A percentile compares a stretch with the other conserved stretches of the same genome.
phyloP scores from a whole-genome alignment of 2,113 vertebrate genomes.

The Morone chrysops region DNA sequence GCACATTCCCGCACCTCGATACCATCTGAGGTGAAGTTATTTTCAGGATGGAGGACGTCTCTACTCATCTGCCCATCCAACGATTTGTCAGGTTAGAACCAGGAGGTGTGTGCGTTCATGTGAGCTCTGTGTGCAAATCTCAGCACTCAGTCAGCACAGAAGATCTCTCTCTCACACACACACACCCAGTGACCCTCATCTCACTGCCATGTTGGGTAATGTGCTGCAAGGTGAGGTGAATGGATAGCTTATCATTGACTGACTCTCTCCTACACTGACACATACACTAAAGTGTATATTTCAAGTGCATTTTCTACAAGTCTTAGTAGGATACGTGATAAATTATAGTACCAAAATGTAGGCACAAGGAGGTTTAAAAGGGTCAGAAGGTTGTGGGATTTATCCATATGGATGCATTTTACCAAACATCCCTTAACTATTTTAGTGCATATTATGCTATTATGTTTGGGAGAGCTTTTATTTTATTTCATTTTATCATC shows the following conservation, averaged over 20 bases:
- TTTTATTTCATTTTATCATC: background rate
- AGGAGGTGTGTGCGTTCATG: conserved; percentile 40
- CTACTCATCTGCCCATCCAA: conserved; percentile 25
- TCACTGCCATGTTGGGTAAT: conserved; percentile 62
- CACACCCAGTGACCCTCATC: conserved; percentile 39
- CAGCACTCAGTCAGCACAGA: conserved; percentile 45
- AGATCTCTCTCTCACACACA: conserved; percentile 24
- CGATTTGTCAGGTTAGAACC: conserved; percentile 67
- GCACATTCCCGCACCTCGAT: background rate
- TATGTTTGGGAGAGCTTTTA: background rate
- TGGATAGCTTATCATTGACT: conserved; percentile 2
- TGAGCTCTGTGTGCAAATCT: conserved; percentile 38
- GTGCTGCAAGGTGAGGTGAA: conserved; percentile 36
- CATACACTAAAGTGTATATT: background rate
- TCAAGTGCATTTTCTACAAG: background rate
- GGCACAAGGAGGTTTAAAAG: background rate
- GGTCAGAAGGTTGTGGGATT: background rate
- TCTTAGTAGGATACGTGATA: too few relatives aligned
- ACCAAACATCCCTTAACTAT: too few relatives aligned
- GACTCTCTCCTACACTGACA: background rate
- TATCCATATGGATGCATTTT: background rate
- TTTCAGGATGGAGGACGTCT: conserved; percentile 45
- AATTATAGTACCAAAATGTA: background rate
- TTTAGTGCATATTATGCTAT: background rate
- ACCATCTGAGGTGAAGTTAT: conserved; percentile 61